phyloP scores from a whole-genome alignment of 2,888 invertebrate species.

The Alitta virens region DNA sequence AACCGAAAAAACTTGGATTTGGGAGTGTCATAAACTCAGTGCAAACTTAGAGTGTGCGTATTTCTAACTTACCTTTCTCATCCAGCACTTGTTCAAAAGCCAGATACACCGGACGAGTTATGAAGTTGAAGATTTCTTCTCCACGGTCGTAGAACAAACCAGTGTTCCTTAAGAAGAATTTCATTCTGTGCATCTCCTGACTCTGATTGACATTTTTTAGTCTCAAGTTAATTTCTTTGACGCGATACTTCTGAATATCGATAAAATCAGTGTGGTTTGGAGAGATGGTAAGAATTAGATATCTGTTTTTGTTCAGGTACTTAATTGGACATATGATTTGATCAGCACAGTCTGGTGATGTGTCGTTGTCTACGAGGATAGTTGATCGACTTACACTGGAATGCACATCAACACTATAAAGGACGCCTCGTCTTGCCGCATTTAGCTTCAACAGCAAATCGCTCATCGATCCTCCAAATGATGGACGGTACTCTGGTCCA shows the following conservation, averaged over 20 bases:
- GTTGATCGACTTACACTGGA: background rate
- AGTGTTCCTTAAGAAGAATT: no score
- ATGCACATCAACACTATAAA: background rate
- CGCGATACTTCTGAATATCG: background rate
- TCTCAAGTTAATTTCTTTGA: no score
- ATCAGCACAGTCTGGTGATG: background rate
- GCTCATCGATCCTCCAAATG: slow-evolving; percentile 7
- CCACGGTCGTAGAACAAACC: no score
- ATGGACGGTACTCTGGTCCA: background rate
- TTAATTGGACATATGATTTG: slow-evolving; percentile 5
- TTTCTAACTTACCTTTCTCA: no score
- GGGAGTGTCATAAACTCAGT: no score
- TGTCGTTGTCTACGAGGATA: slow-evolving; percentile 1
- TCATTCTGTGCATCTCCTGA: no score
- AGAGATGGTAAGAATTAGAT: background rate
- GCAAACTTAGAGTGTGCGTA: no score
- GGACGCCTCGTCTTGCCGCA: slow-evolving; percentile 2
- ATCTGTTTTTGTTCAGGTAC: slow-evolving; percentile 6
- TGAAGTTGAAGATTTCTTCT: no score
- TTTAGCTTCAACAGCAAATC: slow-evolving; percentile 6
- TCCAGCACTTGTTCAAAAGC: no score
- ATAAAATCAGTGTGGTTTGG: slow-evolving; percentile 1
- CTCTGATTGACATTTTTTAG: no score
- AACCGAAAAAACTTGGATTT: no score
- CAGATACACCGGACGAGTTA: no score